Conservation (phyloP, 2,888 invertebrate species). For the Dendrolimus pini region DNA sequence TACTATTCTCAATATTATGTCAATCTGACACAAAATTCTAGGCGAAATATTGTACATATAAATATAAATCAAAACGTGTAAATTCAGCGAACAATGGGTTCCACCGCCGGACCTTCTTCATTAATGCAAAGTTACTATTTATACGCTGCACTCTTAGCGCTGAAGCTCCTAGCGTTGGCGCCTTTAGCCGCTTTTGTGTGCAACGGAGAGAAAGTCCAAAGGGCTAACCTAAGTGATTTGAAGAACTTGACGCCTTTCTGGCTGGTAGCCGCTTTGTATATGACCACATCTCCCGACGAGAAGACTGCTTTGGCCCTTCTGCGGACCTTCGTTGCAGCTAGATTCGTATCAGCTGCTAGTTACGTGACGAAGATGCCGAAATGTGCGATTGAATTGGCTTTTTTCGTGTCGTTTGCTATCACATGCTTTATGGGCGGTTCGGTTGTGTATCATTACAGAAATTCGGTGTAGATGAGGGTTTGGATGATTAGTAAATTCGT, state of each 20-base stretch:
- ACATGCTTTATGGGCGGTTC: slow-evolving; percentile 40
- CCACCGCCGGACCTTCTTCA: not conserved
- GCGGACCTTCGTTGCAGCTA: slow-evolving; percentile 9
- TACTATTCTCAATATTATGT: too few species aligned
- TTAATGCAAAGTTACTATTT: not conserved
- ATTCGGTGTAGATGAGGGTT: slow-evolving; percentile 16
- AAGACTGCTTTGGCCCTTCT: not conserved
- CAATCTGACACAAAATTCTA: too few species aligned
- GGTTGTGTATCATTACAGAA: slow-evolving; percentile 33
- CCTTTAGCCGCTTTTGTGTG: slow-evolving; percentile 6
- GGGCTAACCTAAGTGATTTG: slow-evolving; percentile 44
- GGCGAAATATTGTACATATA: too few species aligned
- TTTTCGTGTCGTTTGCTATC: slow-evolving; percentile 37
- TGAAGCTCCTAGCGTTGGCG: slow-evolving; percentile 6
- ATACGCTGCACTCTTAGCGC: slow-evolving; percentile 6
- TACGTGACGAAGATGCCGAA: slow-evolving; percentile 30
- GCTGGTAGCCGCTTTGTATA: slow-evolving; percentile 40
- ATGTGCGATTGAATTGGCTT: slow-evolving; percentile 34
- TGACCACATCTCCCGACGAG: slow-evolving; percentile 29
- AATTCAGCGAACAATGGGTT: too few species aligned
- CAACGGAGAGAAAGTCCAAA: slow-evolving; percentile 30
- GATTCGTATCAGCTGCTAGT: slow-evolving; percentile 32
- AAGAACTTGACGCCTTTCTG: slow-evolving; percentile 49
- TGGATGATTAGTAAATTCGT: too few species aligned
- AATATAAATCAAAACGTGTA: too few species aligned